Conservation (phyloP, 2,113 vertebrate species). For the Cheilinus undulatus region DNA sequence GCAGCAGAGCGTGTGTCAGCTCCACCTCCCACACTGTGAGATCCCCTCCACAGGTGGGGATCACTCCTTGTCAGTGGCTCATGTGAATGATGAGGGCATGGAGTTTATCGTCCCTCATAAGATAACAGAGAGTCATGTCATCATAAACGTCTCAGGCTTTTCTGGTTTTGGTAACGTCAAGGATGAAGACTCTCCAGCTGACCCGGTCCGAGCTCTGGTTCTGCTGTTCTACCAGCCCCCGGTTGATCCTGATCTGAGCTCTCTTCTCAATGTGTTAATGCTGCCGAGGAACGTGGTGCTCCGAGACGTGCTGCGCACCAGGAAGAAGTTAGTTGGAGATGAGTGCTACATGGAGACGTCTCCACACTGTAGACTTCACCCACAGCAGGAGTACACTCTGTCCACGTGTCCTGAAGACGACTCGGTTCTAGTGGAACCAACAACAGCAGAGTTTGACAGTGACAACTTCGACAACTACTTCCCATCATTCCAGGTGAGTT, state of each 20-base stretch:
- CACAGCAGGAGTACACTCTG: constrained; percentile 27
- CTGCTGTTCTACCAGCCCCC: constrained; percentile 40
- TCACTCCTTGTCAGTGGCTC: constrained; percentile 26
- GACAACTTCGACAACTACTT: constrained; percentile 15
- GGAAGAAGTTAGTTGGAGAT: constrained; percentile 7
- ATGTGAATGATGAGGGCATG: constrained; percentile 1
- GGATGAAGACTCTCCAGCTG: constrained; percentile 2
- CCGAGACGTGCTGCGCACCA: not conserved
- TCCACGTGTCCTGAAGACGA: constrained; percentile 11
- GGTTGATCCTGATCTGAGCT: not conserved
- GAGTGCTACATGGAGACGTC: constrained; percentile 21
- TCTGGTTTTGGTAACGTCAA: constrained; percentile 9
- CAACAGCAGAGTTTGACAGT: constrained; percentile 32
- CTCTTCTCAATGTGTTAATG: constrained; percentile 34
- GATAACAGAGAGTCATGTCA: constrained; percentile 27
- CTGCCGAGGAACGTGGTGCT: not conserved
- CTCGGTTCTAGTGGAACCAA: constrained; percentile 17
- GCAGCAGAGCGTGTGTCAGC: constrained; percentile 28
- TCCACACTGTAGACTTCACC: constrained; percentile 36
- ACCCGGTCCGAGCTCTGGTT: constrained; percentile 29
- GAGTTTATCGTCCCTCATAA: constrained; percentile 4
- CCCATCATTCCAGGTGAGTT: constrained; percentile 1
- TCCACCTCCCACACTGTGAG: constrained; percentile 52
- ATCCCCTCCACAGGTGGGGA: constrained; percentile 18
- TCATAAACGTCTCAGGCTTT: constrained; percentile 18